Conservation (phyloP, 2,888 invertebrate genomes). For the Blomia tropicalis region DNA sequence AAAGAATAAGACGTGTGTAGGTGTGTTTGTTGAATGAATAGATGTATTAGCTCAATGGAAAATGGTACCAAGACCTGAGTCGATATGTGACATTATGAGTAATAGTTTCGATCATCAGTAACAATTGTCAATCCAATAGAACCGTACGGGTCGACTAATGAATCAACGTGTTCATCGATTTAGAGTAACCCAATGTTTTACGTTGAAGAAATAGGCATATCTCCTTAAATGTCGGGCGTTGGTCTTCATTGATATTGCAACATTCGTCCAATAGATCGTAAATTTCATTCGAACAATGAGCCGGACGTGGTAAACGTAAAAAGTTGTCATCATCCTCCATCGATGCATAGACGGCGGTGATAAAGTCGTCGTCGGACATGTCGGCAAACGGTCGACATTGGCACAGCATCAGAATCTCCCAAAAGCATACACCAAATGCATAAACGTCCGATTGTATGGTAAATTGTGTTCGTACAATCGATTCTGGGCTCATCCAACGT, state of each 20-base stretch:
- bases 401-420: constrained; percentile 66
- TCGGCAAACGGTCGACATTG: constrained; percentile 59
- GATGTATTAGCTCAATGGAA: too few relatives aligned
- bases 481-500: constrained; percentile 80
- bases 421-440: constrained; percentile 71
- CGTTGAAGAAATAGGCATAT: constrained; percentile 68
- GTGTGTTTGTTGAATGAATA: too few relatives aligned
- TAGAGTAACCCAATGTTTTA: constrained; percentile 38
- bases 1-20: too few relatives aligned
- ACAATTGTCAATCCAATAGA: too few relatives aligned
- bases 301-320: constrained; percentile 47
- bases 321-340: neutral
- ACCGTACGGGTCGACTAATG: too few relatives aligned
- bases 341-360: constrained; percentile 48
- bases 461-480: constrained; percentile 54
- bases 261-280: constrained; percentile 82
- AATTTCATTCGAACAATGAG: constrained; percentile 62
- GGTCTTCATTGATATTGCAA: constrained; percentile 63
- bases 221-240: constrained; percentile 69
- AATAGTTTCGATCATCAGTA: too few relatives aligned
- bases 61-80: too few relatives aligned
- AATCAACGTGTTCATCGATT: neutral
- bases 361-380: constrained; percentile 56
- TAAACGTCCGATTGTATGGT: constrained; percentile 74
- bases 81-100: too few relatives aligned